These are phyloP conservation scores for Lasius platythorax DNA, from an alignment of 2,888 invertebrate genomes.

Conservation along the genomic window DNA sequence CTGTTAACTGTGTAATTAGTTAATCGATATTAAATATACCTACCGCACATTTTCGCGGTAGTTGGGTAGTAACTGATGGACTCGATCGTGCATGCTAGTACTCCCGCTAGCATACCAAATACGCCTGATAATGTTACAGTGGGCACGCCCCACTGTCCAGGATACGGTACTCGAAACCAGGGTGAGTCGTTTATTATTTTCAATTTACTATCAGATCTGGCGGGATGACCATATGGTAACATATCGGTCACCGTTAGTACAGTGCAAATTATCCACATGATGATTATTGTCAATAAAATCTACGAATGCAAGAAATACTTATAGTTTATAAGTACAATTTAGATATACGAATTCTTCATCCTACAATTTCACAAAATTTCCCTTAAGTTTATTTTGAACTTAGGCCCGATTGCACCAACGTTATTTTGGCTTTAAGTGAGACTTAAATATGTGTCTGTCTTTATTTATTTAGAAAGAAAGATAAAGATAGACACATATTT, in stretches of 20 bases:
- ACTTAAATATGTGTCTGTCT: too few relatives aligned
- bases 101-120: slow-evolving; percentile 92
- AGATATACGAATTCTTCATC: not conserved
- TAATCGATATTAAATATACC: not conserved
- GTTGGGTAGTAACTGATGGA: slow-evolving; percentile 96
- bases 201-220: slow-evolving; percentile 91
- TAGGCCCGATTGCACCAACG: too few relatives aligned
- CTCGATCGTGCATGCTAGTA: slow-evolving; percentile 93
- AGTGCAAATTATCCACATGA: slow-evolving; percentile 92
- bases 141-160: slow-evolving; percentile 93
- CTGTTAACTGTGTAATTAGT: too few relatives aligned
- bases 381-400: not conserved
- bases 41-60: slow-evolving; percentile 93
- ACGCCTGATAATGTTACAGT: slow-evolving; percentile 91
- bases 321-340: not conserved
- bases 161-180: slow-evolving; percentile 94
- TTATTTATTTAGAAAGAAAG: too few relatives aligned
- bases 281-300: slow-evolving; percentile 91
- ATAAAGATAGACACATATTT: too few relatives aligned
- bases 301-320: slow-evolving; percentile 78
- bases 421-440: too few relatives aligned
- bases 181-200: slow-evolving; percentile 91
- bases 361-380: not conserved
- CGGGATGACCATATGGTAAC: slow-evolving; percentile 90
- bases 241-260: slow-evolving; percentile 90